Percentiles rank a stretch among this genome's conserved stretches.
Conservation (phyloP, 2,113 vertebrate genomes). For the Hippocampus comes region DNA sequence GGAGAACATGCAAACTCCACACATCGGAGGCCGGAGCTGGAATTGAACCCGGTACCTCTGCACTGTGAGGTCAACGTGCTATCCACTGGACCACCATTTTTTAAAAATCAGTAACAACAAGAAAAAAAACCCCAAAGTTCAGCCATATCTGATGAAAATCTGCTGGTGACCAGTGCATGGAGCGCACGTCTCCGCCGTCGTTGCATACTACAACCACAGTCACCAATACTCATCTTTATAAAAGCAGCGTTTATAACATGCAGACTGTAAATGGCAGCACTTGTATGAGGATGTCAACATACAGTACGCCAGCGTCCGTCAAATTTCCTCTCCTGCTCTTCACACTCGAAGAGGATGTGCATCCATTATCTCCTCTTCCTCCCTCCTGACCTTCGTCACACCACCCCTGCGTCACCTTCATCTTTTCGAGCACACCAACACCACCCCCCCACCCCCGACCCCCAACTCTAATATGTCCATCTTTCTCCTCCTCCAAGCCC, state of each 20-base stretch:
- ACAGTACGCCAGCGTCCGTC: background rate
- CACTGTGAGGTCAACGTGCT: too few species aligned
- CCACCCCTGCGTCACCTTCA: slow-evolving; percentile 16
- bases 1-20: too few species aligned
- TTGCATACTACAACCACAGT: background rate
- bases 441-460: slow-evolving; percentile 5
- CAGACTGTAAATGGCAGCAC: background rate
- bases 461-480: slow-evolving; percentile 31
- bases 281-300: background rate
- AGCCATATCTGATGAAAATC: too few species aligned
- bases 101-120: too few species aligned
- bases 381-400: slow-evolving; percentile 15
- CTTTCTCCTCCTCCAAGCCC: slow-evolving; percentile 24
- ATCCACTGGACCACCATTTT: too few species aligned
- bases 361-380: slow-evolving; percentile 4
- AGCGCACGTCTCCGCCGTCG: too few species aligned
- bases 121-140: too few species aligned
- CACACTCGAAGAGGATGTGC: background rate
- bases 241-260: background rate
- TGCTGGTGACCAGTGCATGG: too few species aligned
- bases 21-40: too few species aligned
- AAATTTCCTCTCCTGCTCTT: slow-evolving; percentile 3
- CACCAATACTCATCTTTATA: background rate
- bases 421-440: slow-evolving; percentile 12
- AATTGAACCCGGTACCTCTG: too few species aligned